Evolutionary conservation across 1,140 invertebrate genomes (phyloP).

Genomic region (Diploscapter pachys): DNA sequence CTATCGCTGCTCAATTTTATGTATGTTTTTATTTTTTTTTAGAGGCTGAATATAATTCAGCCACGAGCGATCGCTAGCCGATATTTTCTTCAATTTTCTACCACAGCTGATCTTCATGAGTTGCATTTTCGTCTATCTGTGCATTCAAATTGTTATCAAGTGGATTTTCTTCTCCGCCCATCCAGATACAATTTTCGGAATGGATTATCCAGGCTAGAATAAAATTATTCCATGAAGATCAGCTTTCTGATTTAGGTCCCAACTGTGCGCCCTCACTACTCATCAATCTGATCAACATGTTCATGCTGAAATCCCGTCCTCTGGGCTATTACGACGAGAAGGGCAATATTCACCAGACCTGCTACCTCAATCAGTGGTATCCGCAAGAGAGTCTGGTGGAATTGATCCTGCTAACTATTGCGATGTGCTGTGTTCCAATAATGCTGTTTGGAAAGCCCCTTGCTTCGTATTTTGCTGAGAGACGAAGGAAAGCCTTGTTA

Average conservation of each 20-base stretch:
- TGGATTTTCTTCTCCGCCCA: conserved; percentile 74
- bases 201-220: conserved; percentile 33
- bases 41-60: conserved; percentile 7
- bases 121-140: conserved; percentile 87
- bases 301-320: conserved; percentile 61
- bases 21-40: not conserved
- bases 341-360: conserved; percentile 38
- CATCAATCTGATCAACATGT: conserved; percentile 70
- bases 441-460: conserved; percentile 85
- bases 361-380: conserved; percentile 54
- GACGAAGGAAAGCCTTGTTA: conserved; percentile 4
- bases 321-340: conserved; percentile 47
- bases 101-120: conserved; percentile 86
- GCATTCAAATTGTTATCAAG: conserved; percentile 81
- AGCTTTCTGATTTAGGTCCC: conserved; percentile 39
- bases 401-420: conserved; percentile 71
- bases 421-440: conserved; percentile 80
- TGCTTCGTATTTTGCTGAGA: conserved; percentile 4
- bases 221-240: not conserved
- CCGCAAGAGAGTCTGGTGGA: conserved; percentile 71
- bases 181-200: conserved; percentile 55
- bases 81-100: conserved; percentile 72
- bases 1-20: conserved; percentile 77
- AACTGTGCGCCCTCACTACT: conserved; percentile 68
- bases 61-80: conserved; percentile 56